Base-by-base conservation (phyloP, 2,888 invertebrate species). In the Laspeyria flexula region DNA sequence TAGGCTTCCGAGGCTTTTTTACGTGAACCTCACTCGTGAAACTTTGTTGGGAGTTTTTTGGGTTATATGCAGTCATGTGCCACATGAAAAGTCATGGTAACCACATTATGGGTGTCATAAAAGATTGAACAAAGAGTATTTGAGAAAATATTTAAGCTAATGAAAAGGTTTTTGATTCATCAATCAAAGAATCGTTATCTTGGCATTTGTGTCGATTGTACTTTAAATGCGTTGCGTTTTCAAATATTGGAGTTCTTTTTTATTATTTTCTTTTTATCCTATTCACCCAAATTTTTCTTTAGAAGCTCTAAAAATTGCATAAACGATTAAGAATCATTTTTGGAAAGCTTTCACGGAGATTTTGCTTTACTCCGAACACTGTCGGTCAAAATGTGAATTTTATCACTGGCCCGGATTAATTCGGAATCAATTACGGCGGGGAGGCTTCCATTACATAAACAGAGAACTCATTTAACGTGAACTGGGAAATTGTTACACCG, bases 371-470 rank as follows among this genome's bases (percentile, higher is more conserved):
- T 7, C 38, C 15, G 6, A 29, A 34, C 33, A 41, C 52, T 44
- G 62, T 52, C 54, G 60, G 58, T 70, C 61, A 60, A 71, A 65
- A 59, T 34, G 54, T 41, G 64, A 65, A 62, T 73, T 79, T 79
- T 76, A 79, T 77, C 75, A 72, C 68, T 60, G 62, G 51, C 51
- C 57, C 56, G 60, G 75, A 76, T 81, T 79, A 79, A 81, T 79
- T 75, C 70, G 44, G 73, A 81, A 81, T 81, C 79, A 81, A 82
- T 82, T 81, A 78, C 73, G 63, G 58, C 44, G 63, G 64, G 65
- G 64, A 62, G 61, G 65, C 68, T 59, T 65, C 75, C 73, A 75
- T 80, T 79, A 79, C 72, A 72, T 72, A 77, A 79, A 79, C 80
- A 77, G 74, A 69, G 75, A 76, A 74, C 75, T 77, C 72, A 73